Evolutionary conservation across 2,888 invertebrate genomes (phyloP).

Genomic region (Cataglyphis rosenhaueri): DNA sequence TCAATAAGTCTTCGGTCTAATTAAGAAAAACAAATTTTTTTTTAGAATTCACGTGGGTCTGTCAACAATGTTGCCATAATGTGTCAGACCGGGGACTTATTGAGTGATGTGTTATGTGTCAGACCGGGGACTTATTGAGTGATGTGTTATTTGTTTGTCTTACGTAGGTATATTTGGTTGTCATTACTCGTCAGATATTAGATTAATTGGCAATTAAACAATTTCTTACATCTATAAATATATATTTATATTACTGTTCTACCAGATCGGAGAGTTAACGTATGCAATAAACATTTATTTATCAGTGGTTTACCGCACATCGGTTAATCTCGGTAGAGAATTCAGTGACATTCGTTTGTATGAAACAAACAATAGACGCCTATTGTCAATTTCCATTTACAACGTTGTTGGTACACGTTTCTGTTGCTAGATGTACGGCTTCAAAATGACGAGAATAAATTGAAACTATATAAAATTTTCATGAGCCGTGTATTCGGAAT

Average conservation of each 20-base stretch:
- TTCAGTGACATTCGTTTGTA: conserved; percentile 25
- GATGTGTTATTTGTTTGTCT: too few relatives aligned
- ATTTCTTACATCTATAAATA: background rate
- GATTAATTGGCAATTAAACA: conserved; percentile 2
- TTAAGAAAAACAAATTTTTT: too few relatives aligned
- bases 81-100: too few relatives aligned
- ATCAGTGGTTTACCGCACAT: conserved; percentile 17
- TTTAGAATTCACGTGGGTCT: too few relatives aligned
- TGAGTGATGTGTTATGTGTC: too few relatives aligned
- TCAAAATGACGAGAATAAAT: conserved; percentile 63
- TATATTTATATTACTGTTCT: background rate
- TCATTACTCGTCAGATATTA: too few relatives aligned
- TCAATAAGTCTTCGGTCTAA: too few relatives aligned
- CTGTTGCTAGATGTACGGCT: conserved; percentile 49
- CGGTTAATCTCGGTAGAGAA: conserved; percentile 20
- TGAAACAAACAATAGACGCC: conserved; percentile 37
- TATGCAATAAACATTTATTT: conserved; percentile 33
- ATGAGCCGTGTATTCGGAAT: conserved; percentile 41
- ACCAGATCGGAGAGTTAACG: background rate
- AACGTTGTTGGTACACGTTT: conserved; percentile 47
- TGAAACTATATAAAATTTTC: conserved; percentile 58
- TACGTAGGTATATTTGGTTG: too few relatives aligned
- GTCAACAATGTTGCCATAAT: too few relatives aligned
- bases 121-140: too few relatives aligned
- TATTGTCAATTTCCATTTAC: conserved; percentile 62